Base-by-base conservation (phyloP, 2,797 vertebrate genomes). In the Florisuga fusca region DNA sequence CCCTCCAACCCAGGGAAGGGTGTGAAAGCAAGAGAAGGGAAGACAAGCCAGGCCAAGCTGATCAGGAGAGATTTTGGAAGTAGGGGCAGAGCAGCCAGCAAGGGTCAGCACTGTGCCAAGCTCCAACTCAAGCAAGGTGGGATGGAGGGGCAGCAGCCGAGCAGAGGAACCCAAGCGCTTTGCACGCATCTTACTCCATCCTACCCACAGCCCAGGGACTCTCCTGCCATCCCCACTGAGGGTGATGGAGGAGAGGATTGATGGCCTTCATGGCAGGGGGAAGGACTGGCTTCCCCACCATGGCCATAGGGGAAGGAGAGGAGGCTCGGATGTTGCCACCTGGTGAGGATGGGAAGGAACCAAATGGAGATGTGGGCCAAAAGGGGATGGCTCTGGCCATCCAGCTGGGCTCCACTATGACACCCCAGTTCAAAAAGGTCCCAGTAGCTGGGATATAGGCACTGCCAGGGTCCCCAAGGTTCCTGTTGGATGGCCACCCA, bases 1-100 rank as follows among this genome's bases (percentile, higher is more conserved):
- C 59, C 63, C 63, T 88, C 87, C 6, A 12, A 59, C 41, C 55
- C 86, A 90, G 64, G 69, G 77, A 94, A 72, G 19, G n/a, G 48
- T 21, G 55, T 50, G 77, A 87, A 74, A 93, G 84, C 87, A 82
- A 88, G 78, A 81, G 82, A 31, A 81, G 69, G 84, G 64, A 89
- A 75, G 61, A 91, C 0, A 10, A 93, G 59, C 59, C 57, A 95
- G 85, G 43, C 79, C 4, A 1, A 81, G 82, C 59, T 53, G 77
- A 75, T 25, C 11, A 66, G 68, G 80, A 93, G 91, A 83, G 63
- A 63, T 34, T 31, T 62, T 57, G 89, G 59, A 63, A 46, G 16
- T 25, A 25, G 68, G 63, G 69, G 75, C 84, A 91, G 87, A 96
- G 92, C 84, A 95, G 92, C 45, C 87, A 88, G 94, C 5, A 0